Percentiles rank a stretch among this genome's conserved stretches.
Conservation (phyloP, 1,140 invertebrate genomes). For the Leguminivora glycinivorella region DNA sequence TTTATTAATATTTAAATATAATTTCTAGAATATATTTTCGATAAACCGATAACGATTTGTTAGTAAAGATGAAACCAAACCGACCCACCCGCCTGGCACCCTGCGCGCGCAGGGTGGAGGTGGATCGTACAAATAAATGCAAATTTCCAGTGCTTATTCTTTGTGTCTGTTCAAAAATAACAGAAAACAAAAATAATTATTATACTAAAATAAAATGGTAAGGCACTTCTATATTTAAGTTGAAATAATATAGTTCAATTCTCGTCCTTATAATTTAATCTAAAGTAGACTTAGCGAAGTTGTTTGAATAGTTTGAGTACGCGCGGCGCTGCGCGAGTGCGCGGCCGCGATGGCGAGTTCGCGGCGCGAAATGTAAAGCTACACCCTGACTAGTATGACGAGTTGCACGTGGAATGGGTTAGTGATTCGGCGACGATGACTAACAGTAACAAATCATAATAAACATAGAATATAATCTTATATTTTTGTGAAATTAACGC, state of each 20-base stretch:
- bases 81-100: slow-evolving; percentile 44
- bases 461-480: slow-evolving; percentile 35
- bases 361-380: slow-evolving; percentile 48
- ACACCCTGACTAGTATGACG: slow-evolving; percentile 65
- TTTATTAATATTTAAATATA: slow-evolving; percentile 14
- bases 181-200: slow-evolving; percentile 51
- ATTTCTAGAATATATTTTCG: slow-evolving; percentile 24
- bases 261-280: slow-evolving; percentile 48
- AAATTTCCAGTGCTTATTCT: slow-evolving; percentile 65
- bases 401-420: slow-evolving; percentile 65
- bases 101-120: slow-evolving; percentile 50
- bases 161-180: slow-evolving; percentile 41
- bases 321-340: slow-evolving; percentile 40
- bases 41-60: slow-evolving; percentile 24
- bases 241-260: slow-evolving; percentile 62
- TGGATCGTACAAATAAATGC: slow-evolving; percentile 67
- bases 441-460: slow-evolving; percentile 46
- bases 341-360: slow-evolving; percentile 35
- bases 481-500: slow-evolving; percentile 37
- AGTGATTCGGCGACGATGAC: slow-evolving; percentile 43
- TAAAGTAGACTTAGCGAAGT: slow-evolving; percentile 42
- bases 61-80: slow-evolving; percentile 40
- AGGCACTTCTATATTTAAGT: slow-evolving; percentile 76
- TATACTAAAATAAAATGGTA: slow-evolving; percentile 74
- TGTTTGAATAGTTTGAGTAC: slow-evolving; percentile 44